A percentile compares a stretch with the other conserved stretches of the same genome.
phyloP scores from a whole-genome alignment of 2,888 invertebrate genomes.

The Drosophila fungiperda region DNA sequence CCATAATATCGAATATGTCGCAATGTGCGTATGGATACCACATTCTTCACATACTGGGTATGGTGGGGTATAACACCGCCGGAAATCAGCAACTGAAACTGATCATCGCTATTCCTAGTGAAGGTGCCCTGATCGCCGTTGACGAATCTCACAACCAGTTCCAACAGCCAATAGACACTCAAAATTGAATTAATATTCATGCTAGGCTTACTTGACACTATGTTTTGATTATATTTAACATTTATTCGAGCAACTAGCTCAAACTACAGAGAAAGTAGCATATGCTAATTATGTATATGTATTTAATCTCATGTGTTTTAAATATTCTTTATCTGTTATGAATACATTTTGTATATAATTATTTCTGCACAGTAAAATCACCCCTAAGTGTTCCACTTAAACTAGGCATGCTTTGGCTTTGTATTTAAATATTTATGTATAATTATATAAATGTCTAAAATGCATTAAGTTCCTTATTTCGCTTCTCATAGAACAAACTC shows the following conservation, averaged over 20 bases:
- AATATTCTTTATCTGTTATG: slow-evolving; percentile 5
- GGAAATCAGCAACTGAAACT: slow-evolving; percentile 58
- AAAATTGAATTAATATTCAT: slow-evolving; percentile 17
- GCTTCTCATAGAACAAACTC: too few relatives aligned
- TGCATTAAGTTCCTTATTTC: not conserved
- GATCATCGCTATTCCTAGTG: slow-evolving; percentile 37
- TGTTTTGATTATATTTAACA: slow-evolving; percentile 19
- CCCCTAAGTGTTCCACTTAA: not conserved
- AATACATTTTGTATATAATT: not conserved
- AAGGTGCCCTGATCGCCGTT: slow-evolving; percentile 32
- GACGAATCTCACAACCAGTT: slow-evolving; percentile 2
- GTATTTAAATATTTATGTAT: not conserved
- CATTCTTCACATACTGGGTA: slow-evolving; percentile 12
- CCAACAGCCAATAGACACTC: slow-evolving; percentile 2
- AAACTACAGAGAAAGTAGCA: slow-evolving; percentile 14
- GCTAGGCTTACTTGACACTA: slow-evolving; percentile 7
- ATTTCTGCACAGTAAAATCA: not conserved
- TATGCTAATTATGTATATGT: slow-evolving; percentile 5
- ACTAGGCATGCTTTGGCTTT: not conserved
- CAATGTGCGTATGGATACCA: slow-evolving; percentile 61
- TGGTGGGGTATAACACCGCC: slow-evolving; percentile 47
- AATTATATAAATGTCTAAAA: not conserved
- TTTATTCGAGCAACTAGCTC: slow-evolving; percentile 43
- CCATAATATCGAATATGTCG: slow-evolving; percentile 36
- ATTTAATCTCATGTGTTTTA: not conserved